Evolutionary conservation across 2,113 vertebrate genomes (phyloP), one percentile per base, ranked within the genome.

Genomic region (Siniperca chuatsi): DNA sequence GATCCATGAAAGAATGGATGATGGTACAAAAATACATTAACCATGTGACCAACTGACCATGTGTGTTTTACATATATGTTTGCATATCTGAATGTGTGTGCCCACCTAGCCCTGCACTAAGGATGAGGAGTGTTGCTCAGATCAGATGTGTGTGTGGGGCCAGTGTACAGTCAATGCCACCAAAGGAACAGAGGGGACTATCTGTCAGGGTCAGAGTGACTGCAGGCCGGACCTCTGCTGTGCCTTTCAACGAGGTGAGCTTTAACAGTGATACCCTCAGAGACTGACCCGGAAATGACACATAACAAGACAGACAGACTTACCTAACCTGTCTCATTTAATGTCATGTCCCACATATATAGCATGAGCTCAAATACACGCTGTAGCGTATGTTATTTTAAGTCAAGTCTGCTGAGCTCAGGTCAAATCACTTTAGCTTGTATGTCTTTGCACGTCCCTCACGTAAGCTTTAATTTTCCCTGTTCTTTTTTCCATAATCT

Each of bases 61-160:
- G 6, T 74, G 11, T 58, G n/a, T 4, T 55, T 72, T 12, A 12
- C 15, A 35, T 42, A 21, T n/a, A 5, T 50, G 21, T 75, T 66
- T 82, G 21, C 46, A 29, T 67, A 4, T 82, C 21, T 79, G 20
- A 61, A 13, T 75, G 57, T 71, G 40, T 82, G 18, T 77, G 3
- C 46, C 65, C 33, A 13, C 37, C 52, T 65, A 99, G 97, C 94
- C 90, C 70, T 99, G 98, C 89, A 94, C 92, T 0, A 96, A 97
- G 70, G 97, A 99, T 0, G 96, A 96, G 0, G 97, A 99, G 90
- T 99, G 98, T 89, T 98, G 97, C 8, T 95, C 92, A 4, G 96
- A 96, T 23, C 96, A 97, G 94, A 94, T 98, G 50, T 99, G 98
- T 23, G 96, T 96, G 16, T 99, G 97, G 98, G 98, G 98, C 0